Evolutionary conservation across 2,888 invertebrate genomes (phyloP), one percentile per base, ranked within the genome.

Genomic region (Seladonia tumulorum): DNA sequence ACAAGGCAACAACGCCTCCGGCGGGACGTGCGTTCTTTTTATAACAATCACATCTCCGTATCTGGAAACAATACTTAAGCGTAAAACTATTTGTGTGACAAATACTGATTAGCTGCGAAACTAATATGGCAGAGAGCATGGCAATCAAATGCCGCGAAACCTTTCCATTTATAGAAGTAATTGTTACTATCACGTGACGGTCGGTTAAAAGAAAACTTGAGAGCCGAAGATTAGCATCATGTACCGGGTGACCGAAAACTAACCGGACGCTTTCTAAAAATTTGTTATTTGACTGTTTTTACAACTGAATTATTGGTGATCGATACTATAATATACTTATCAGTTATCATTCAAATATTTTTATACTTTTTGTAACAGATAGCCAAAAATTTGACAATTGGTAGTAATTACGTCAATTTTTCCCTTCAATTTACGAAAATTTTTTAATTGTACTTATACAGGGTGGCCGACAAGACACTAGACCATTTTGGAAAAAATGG

Each of bases 11-110:
- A 18, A 4, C 29, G 63, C 29, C 18, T 29, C 29, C 63, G 16
- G 63, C 29, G 7, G 29, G 3, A 29, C 16, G 16, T 29, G n/a
- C 10, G n/a, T 10, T 12, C 63, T 16, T 63, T 63, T 63, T 29
- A 29, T 29, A 63, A 63, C 29, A 63, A 16, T 29, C 29, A 29
- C 8, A 8, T 63, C 63, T 63, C 29, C 63, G 8, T 29, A 63
- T 63, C 63, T 63, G 63, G 63, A 7, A 29, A 63, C 29, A 63
- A 63, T 29, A 63, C 63, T 29, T 63, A 63, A 63, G 63, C 63
- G 29, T 5, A 63, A 29, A 63, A 63, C 63, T 63, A 63, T 63
- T 63, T 63, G 8, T 63, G 63, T 29, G 63, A 63, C 63, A 63
- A 63, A 63, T 70, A 39, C 18, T 70, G 25, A 53, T 78, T 45